Evolutionary conservation across 2,797 vertebrate species (phyloP), one percentile per base, ranked within the genome.

Genomic region (Zonotrichia albicollis): DNA sequence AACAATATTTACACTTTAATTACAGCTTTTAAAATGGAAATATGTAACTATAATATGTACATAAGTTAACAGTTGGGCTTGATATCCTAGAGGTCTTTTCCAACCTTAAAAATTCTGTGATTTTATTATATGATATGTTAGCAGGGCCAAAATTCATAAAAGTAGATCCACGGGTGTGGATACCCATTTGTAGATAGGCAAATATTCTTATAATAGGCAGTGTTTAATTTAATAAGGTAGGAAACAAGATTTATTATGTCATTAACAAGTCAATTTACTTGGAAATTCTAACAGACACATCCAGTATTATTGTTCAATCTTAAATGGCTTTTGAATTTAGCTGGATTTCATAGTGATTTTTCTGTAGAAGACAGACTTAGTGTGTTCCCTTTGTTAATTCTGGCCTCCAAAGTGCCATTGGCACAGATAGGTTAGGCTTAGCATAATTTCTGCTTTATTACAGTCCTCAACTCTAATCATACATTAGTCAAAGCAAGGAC

Each of bases 1-100:
- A 91, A 91, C 79, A 93, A 78, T 95, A 95, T 96, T 97, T 96
- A 91, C 85, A 76, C 53, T 84, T 90, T 84, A 90, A 94, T 94
- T 93, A 67, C 60, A 29, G 85, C 79, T 79, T 92, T 93, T 75
- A 58, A 95, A 90, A 90, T 78, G 43, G 50, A 95, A 96, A 85
- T 87, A 89, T 66, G 29, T 75, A 81, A 66, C 68, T 71, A 64
- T 68, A 32, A 53, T 70, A 57, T 78, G 54, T 83, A 75, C 36
- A 13, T 72, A 78, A 87, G 46, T 79, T 85, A 78, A 73, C 32
- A 53, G 74, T 79, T 90, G 60, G 74, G 38, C 34, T 73, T 67
- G 74, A 48, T 78, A 84, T 78, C 40, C 61, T 25, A n/a, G 34
- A 73, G 32, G 32, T 43, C 60, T 67, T 67, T 84, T 84, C 67